Conservation (phyloP, 2,888 invertebrate species). For the Griposia aprilina region DNA sequence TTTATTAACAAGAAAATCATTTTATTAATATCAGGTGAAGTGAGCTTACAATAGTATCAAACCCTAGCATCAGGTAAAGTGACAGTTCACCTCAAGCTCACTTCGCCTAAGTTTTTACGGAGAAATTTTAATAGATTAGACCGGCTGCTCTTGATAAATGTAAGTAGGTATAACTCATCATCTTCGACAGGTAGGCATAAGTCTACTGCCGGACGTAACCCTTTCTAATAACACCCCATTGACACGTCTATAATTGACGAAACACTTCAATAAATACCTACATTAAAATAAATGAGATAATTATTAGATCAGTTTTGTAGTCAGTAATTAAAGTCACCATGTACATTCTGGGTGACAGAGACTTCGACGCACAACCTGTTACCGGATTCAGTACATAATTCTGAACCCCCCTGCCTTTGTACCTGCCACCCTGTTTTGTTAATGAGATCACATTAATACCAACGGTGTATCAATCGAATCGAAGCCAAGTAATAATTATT, state of each 20-base stretch:
- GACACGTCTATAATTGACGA: neutral
- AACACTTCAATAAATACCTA: neutral
- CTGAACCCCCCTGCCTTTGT: too few species aligned
- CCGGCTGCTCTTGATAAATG: neutral
- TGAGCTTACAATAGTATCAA: neutral
- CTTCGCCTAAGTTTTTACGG: neutral
- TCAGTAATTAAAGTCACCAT: constrained; percentile 12
- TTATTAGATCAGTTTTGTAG: neutral
- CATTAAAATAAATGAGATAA: neutral
- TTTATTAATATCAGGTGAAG: too few species aligned
- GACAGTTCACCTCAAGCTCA: neutral
- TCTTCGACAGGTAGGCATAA: too few species aligned
- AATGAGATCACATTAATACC: constrained; percentile 1
- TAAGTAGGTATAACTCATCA: neutral
- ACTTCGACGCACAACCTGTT: too few species aligned
- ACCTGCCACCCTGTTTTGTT: neutral
- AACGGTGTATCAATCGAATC: neutral
- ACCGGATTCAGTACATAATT: too few species aligned
- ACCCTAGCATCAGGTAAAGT: too few species aligned
- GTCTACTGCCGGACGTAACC: neutral
- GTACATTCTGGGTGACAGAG: too few species aligned
- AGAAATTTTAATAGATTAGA: neutral
- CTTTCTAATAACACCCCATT: neutral
- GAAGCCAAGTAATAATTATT: neutral
- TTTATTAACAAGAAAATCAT: too few species aligned